Conservation (phyloP, 2,113 vertebrate species). For the Chaetodon auriga region DNA sequence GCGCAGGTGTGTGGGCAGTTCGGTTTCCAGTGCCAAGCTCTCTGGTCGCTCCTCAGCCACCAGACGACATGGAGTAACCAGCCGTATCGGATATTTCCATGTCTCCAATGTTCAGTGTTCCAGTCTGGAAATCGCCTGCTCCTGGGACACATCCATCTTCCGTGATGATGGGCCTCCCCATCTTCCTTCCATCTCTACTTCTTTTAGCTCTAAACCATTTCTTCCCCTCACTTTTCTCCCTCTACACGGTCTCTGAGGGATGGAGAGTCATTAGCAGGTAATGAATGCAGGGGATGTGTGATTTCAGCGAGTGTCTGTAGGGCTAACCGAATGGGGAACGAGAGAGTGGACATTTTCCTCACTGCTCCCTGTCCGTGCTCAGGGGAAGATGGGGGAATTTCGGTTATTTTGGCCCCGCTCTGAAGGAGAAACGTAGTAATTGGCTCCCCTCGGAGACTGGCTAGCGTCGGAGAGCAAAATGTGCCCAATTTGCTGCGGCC, state of each 20-base stretch:
- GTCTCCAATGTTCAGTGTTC: constrained; percentile 74
- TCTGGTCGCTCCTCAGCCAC: constrained; percentile 46
- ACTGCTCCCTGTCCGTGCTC: constrained; percentile 29
- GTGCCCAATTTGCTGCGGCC: constrained; percentile 62
- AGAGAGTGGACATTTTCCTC: constrained; percentile 65
- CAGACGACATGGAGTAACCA: constrained; percentile 55
- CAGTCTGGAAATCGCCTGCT: constrained; percentile 70
- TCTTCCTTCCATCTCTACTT: constrained; percentile 37
- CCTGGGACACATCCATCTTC: constrained; percentile 68
- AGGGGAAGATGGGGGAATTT: constrained; percentile 57
- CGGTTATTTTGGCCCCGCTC: constrained; percentile 61
- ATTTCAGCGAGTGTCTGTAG: constrained; percentile 58
- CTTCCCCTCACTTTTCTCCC: constrained; percentile 9
- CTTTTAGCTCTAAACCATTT: constrained; percentile 34
- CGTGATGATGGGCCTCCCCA: constrained; percentile 46
- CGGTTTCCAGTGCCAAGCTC: constrained; percentile 40
- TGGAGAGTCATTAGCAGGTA: constrained; percentile 74
- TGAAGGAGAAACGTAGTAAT: constrained; percentile 73
- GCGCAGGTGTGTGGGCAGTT: constrained; percentile 57
- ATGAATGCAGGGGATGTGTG: constrained; percentile 70
- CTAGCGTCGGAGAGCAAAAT: constrained; percentile 58
- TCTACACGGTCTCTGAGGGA: constrained; percentile 53
- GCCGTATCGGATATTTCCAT: constrained; percentile 66
- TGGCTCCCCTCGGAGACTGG: constrained; percentile 72
- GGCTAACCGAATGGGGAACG: constrained; percentile 58